Evolutionary conservation across 2,888 invertebrate genomes (phyloP).

Genomic region (Philopedon plagiatum): DNA sequence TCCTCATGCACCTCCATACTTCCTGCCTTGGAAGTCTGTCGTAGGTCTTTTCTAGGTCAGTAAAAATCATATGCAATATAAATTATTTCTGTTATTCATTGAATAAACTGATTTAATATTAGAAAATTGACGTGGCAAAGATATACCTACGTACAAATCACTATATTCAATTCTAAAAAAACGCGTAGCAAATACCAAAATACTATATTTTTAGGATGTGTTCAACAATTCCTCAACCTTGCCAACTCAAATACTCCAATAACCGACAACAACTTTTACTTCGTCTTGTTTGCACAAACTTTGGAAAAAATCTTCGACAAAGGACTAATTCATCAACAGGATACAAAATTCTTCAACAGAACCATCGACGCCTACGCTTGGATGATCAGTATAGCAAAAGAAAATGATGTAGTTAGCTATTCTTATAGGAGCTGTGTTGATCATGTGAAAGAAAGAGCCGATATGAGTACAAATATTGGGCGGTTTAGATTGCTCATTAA

Average conservation of each 20-base stretch:
- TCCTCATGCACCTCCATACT: too few species aligned
- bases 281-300: constrained; percentile 53
- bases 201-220: constrained; percentile 53
- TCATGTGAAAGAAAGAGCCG: constrained; percentile 65
- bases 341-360: constrained; percentile 66
- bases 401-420: constrained; percentile 58
- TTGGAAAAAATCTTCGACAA: constrained; percentile 70
- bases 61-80: too few species aligned
- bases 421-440: constrained; percentile 69
- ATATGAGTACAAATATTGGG: constrained; percentile 68
- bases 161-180: too few species aligned
- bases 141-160: too few species aligned
- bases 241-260: constrained; percentile 34
- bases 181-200: too few species aligned
- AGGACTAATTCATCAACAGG: constrained; percentile 69
- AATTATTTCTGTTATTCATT: too few species aligned
- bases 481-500: constrained; percentile 71
- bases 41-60: too few species aligned
- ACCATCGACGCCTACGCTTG: constrained; percentile 71
- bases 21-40: too few species aligned
- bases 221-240: constrained; percentile 52
- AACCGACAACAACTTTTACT: constrained; percentile 51
- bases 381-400: constrained; percentile 70
- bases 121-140: too few species aligned
- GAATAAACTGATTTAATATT: too few species aligned